Conservation (phyloP, 2,113 vertebrate species). For the Lagopus leucura region DNA sequence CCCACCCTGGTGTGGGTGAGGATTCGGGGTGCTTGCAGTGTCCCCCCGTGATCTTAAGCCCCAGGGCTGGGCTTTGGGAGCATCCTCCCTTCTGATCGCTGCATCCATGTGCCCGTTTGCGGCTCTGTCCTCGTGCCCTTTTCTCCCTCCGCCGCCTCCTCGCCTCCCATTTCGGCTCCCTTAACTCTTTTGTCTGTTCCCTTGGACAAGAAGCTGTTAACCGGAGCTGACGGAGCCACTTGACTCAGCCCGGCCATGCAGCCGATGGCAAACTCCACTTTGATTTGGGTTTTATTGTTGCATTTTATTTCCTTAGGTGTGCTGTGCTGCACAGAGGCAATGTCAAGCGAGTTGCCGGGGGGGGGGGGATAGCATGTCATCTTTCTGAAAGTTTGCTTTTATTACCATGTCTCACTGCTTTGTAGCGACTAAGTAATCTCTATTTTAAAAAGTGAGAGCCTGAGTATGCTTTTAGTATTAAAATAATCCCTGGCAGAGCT, state of each 20-base stretch:
- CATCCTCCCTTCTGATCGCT: not conserved
- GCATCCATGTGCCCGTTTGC: not conserved
- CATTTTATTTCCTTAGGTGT: not conserved
- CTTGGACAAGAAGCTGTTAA: slow-evolving; percentile 46
- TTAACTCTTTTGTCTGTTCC: slow-evolving; percentile 64
- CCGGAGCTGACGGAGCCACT: slow-evolving; percentile 22
- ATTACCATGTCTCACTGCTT: not conserved
- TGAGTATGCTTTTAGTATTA: slow-evolving; percentile 57
- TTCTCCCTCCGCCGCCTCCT: not conserved
- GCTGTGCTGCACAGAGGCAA: not conserved
- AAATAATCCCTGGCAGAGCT: slow-evolving; percentile 57
- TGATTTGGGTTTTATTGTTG: not conserved
- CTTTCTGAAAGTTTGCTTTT: not conserved
- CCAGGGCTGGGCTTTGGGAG: not conserved
- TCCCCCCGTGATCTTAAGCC: not conserved
- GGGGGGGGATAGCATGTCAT: not conserved
- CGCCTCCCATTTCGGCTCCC: slow-evolving; percentile 3
- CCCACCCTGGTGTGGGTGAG: not conserved
- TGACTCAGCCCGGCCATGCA: slow-evolving; percentile 21
- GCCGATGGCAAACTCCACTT: slow-evolving; percentile 54
- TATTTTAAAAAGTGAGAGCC: slow-evolving; percentile 5
- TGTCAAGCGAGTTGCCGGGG: not conserved
- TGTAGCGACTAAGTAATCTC: slow-evolving; percentile 4
- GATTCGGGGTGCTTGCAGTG: fast-evolving
- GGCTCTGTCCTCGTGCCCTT: not conserved